Conservation (phyloP, 2,113 vertebrate genomes). For the Grallaria varia region DNA sequence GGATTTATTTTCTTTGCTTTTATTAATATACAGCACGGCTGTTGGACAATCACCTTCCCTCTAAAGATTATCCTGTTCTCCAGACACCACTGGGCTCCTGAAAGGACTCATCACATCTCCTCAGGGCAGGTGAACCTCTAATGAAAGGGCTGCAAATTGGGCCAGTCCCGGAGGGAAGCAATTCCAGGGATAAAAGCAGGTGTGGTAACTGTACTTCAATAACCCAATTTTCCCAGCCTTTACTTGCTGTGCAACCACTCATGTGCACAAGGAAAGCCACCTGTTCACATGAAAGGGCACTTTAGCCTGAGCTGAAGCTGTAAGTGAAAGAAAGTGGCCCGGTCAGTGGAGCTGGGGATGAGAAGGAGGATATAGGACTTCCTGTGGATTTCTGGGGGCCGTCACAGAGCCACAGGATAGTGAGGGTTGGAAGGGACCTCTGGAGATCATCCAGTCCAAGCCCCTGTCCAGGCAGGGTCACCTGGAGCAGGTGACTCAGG, state of each 20-base stretch:
- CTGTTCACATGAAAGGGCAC: rapidly evolving
- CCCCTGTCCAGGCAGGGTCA: background rate
- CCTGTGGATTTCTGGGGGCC: rapidly evolving
- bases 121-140: background rate
- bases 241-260: background rate
- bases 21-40: background rate
- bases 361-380: rapidly evolving
- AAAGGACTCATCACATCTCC: background rate
- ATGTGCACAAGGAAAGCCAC: rapidly evolving
- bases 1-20: background rate
- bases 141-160: background rate
- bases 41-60: background rate
- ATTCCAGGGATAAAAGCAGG: background rate
- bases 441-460: background rate
- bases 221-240: background rate
- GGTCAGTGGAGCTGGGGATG: background rate
- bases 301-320: background rate
- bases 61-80: background rate
- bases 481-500: background rate
- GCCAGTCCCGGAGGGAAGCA: background rate
- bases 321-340: background rate
- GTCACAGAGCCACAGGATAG: background rate
- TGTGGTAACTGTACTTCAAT: rapidly evolving
- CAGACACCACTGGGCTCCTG: background rate
- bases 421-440: background rate